phyloP scores from a whole-genome alignment of 2,113 vertebrate species.

The Plecturocebus donacophilus region DNA sequence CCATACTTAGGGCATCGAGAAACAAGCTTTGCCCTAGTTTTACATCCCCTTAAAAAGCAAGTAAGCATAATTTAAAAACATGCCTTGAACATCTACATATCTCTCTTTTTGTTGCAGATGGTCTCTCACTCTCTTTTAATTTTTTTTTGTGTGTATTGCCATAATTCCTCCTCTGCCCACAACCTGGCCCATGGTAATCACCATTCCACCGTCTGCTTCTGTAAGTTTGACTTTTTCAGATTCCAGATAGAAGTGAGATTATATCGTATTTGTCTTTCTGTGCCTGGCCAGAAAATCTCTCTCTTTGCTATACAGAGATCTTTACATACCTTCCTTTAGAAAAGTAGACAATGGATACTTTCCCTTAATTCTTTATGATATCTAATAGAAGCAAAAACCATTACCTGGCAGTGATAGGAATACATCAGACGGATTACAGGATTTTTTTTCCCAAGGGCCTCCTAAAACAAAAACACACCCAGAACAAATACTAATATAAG shows the following conservation, averaged over 20 bases:
- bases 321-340: neutral
- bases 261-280: neutral
- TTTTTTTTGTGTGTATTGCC: neutral
- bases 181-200: neutral
- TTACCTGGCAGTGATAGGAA: neutral
- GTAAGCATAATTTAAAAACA: neutral
- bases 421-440: neutral
- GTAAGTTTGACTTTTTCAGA: neutral
- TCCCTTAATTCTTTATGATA: conserved; percentile 6
- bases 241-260: neutral
- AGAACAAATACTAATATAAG: neutral
- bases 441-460: neutral
- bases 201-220: neutral
- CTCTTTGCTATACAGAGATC: neutral
- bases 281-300: neutral
- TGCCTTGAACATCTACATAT: neutral
- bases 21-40: neutral
- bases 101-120: neutral
- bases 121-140: neutral
- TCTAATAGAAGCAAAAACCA: conserved; percentile 22
- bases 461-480: neutral
- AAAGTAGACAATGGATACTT: neutral
- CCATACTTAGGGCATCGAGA: neutral
- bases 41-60: neutral
- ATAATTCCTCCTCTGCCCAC: fast-evolving